Conservation (phyloP, 2,113 vertebrate species). For the Xenus cinereus region DNA sequence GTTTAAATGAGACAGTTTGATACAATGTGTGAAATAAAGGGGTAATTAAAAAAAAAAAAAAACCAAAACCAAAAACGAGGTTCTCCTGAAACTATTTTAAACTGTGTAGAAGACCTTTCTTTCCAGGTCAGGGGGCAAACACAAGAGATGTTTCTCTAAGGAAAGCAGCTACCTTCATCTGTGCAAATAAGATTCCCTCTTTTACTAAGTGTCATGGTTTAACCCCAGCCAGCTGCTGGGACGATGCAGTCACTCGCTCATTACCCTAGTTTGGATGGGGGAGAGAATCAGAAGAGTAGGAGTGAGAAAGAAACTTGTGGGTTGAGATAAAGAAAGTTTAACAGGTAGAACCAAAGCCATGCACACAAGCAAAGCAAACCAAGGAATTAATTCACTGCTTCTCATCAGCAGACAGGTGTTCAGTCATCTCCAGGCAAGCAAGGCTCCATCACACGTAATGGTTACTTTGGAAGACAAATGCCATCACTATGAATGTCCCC, state of each 20-base stretch:
- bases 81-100: neutral
- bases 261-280: neutral
- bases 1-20: neutral
- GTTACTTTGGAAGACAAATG: neutral
- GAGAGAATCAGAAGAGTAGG: neutral
- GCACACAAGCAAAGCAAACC: neutral
- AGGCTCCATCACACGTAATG: neutral
- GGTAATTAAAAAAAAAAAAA: neutral
- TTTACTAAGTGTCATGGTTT: neutral
- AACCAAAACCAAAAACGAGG: no score
- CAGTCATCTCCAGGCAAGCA: neutral
- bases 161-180: neutral
- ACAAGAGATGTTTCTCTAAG: neutral
- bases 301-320: neutral
- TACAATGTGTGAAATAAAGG: neutral
- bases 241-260: neutral
- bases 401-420: neutral
- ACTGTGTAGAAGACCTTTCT: neutral
- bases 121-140: neutral
- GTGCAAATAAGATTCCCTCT: neutral
- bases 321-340: neutral
- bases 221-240: neutral
- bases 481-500: neutral
- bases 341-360: neutral
- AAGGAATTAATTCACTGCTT: neutral